Conservation (phyloP, 2,888 invertebrate genomes). For the Mythimna pallens region DNA sequence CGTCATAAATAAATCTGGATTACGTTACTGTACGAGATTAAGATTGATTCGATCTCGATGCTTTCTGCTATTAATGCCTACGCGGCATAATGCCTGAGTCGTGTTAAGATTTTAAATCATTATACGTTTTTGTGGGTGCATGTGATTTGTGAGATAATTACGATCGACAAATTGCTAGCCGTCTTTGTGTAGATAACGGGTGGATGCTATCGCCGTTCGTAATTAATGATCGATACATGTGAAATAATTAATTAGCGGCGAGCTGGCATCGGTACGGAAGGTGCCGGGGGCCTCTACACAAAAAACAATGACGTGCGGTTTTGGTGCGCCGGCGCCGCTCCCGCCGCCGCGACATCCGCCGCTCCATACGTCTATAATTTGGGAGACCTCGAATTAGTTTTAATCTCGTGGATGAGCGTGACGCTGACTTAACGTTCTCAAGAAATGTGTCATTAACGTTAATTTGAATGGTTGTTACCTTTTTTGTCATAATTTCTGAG, state of each 20-base stretch:
- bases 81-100: conserved; percentile 82
- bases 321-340: conserved; percentile 86
- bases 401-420: conserved; percentile 88
- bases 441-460: conserved; percentile 89
- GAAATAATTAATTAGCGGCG: conserved; percentile 90
- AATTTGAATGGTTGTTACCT: conserved; percentile 85
- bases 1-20: conserved; percentile 91
- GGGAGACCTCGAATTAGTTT: conserved; percentile 89
- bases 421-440: conserved; percentile 83
- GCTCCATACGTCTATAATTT: conserved; percentile 87
- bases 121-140: conserved; percentile 83
- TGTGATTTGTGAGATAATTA: conserved; percentile 88
- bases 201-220: conserved; percentile 81
- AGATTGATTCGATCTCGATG: conserved; percentile 90
- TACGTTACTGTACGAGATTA: conserved; percentile 90
- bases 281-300: conserved; percentile 84
- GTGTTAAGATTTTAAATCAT: conserved; percentile 88
- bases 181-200: conserved; percentile 88
- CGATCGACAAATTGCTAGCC: conserved; percentile 88
- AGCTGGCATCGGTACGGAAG: conserved; percentile 81
- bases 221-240: conserved; percentile 91
- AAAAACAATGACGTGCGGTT: conserved; percentile 91
- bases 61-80: conserved; percentile 88
- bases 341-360: conserved; percentile 87
- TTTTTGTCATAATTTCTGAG: conserved; percentile 73